Evolutionary conservation across 2,888 invertebrate species (phyloP), one percentile per base, ranked within the genome.

Genomic region (Lamellibrachia satsuma): DNA sequence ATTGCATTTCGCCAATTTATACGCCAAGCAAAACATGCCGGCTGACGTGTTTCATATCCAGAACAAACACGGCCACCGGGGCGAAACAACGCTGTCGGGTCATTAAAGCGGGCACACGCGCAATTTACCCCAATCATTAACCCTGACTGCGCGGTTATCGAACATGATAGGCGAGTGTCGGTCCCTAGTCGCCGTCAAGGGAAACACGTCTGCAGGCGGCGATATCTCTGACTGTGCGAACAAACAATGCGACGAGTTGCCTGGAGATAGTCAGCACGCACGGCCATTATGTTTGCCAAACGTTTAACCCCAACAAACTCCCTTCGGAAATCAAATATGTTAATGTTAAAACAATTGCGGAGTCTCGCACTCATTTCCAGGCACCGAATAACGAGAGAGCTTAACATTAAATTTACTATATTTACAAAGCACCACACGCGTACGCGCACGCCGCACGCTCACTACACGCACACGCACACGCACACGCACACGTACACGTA

Each of bases 121-220:
- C 75, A 75, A 75, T 75, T 75, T 75, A n/a, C 75, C 39, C 75
- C 75, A 75, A 75, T 75, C 75, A 75, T 75, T 75, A 75, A 75
- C 75, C 75, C 75, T n/a, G 75, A 75, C 75, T 75, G 75, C 75
- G 75, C 75, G n/a, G 75, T 75, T 75, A 75, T 75, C 75, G 75
- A 75, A 75, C 22, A 6, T n/a, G 75, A 75, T 75, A 75, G 75
- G 75, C 75, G 75, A 22, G 75, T n/a, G 15, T 75, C 75, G 75
- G 75, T 75, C 75, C 22, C 75, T 6, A 11, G 75, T 22, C 22
- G 15, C n/a, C 75, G 75, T 75, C 22, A 75, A 75, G n/a, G 75
- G 75, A 22, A 75, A 75, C 75, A 75, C 15, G 75, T 75, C 15
- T 22, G n/a, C 75, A n/a, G 6, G 15, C 22, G 75, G 75, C 22